Evolutionary conservation across 2,888 invertebrate genomes (phyloP).

Genomic region (Axea sp.): DNA sequence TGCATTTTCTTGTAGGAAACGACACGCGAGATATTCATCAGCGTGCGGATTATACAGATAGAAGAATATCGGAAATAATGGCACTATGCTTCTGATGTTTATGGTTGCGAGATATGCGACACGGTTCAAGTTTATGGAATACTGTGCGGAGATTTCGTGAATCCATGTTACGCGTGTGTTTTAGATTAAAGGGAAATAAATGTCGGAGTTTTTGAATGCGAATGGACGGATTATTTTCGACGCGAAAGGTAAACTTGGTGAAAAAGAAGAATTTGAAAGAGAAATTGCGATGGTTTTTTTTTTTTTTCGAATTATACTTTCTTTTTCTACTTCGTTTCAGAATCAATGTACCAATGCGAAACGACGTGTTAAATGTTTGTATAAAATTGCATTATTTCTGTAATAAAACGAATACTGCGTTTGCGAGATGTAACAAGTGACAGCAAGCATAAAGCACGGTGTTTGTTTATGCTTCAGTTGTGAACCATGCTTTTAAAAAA

Average conservation of each 20-base stretch:
- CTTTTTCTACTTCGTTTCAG: no score
- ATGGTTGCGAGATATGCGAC: neutral
- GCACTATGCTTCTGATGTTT: conserved; percentile 7
- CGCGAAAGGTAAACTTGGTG: neutral
- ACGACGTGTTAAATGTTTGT: no score
- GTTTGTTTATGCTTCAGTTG: no score
- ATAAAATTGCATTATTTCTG: no score
- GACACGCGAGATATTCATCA: conserved; percentile 17
- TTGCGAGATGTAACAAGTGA: no score
- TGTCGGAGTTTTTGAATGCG: conserved; percentile 24
- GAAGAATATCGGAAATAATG: conserved; percentile 8
- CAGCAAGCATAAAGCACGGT: no score
- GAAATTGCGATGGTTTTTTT: no score
- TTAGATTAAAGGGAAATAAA: conserved; percentile 18
- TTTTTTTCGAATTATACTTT: no score
- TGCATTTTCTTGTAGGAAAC: conserved; percentile 4
- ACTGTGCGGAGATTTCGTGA: conserved; percentile 9
- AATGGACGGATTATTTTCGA: conserved; percentile 16
- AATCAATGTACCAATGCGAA: no score
- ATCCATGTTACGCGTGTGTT: conserved; percentile 8
- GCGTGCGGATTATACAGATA: conserved; percentile 2
- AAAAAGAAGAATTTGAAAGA: no score
- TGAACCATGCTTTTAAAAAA: no score
- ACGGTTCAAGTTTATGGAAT: conserved; percentile 19
- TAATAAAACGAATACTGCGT: no score